These are phyloP conservation scores for Scomber japonicus DNA, from an alignment of 2,113 vertebrate genomes.

Conservation along the genomic window DNA sequence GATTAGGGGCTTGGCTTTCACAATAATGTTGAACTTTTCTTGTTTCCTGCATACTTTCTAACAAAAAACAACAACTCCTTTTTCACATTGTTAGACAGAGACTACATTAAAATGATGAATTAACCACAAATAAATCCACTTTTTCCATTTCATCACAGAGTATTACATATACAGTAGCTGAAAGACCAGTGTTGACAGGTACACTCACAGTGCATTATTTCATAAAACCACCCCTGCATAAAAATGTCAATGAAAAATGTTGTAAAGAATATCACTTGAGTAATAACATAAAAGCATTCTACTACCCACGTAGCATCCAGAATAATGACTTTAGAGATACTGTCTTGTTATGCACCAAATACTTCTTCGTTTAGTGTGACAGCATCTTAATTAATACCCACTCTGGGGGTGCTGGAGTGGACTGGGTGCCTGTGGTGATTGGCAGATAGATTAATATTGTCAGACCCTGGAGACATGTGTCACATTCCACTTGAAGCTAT, in stretches of 20 bases:
- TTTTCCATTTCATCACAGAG: neutral
- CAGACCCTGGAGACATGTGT: constrained; percentile 80
- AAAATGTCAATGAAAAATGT: constrained; percentile 61
- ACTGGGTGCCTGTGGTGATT: constrained; percentile 79
- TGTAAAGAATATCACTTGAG: constrained; percentile 70
- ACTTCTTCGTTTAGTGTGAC: constrained; percentile 79
- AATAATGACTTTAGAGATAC: constrained; percentile 84
- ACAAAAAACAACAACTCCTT: neutral
- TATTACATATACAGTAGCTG: constrained; percentile 3
- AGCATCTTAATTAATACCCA: constrained; percentile 85
- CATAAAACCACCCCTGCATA: constrained; percentile 42
- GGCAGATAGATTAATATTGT: constrained; percentile 88
- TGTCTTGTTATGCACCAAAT: constrained; percentile 84
- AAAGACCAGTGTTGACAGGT: constrained; percentile 47
- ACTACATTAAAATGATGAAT: constrained; percentile 8
- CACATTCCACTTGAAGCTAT: constrained; percentile 78
- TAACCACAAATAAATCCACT: neutral
- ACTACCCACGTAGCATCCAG: constrained; percentile 55
- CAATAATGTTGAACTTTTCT: constrained; percentile 17
- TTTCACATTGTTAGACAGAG: constrained; percentile 1
- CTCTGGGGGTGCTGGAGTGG: constrained; percentile 72
- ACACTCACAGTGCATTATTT: constrained; percentile 36
- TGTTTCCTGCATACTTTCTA: neutral
- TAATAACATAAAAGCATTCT: constrained; percentile 73
- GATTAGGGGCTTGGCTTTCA: constrained; percentile 30